Base-by-base conservation (phyloP, 1,140 invertebrate genomes). In the Cydia strobilella region DNA sequence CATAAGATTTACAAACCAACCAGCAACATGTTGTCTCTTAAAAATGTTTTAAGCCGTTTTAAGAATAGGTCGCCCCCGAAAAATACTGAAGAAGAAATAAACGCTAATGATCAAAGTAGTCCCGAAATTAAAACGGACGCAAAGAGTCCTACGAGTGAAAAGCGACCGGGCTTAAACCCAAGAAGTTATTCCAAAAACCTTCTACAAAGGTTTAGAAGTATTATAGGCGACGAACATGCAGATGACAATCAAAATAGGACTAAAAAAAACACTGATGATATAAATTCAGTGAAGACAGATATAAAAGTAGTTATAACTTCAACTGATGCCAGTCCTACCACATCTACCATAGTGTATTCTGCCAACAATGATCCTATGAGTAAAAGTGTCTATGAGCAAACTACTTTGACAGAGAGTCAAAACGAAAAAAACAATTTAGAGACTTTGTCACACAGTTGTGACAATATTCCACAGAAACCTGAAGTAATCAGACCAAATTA, bases 1-100 rank as follows among this genome's bases (percentile, higher is more conserved):
- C 95, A 96, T 81, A 96, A 96, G 88, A 96, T 97, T 77, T 97
- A 97, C 80, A 94, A 95, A 76, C 93, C 95, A 0, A 94, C 86
- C n/a, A 86, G 86, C 5, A 93, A 93, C 74, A 88, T 93, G 35
- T 78, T 93, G 5, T 93, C 93, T 1, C 80, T 93, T 5, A 93
- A 93, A 85, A 92, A 90, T 77, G 92, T 93, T 42, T 77, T 93
- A 25, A 93, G 88, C 75, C 84, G 88, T 48, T 93, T 94, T 73
- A 94, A 93, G 85, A 87, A 85, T 75, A 87, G 85, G 48, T 89
- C 83, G 27, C 87, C 86, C 0, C 87, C 84, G 31, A 91, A 91
- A 81, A 88, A 77, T 65, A 88, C 54, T 69, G 89, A 93, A 15
- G 89, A 91, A 35, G 91, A 93, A 80, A 78, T 86, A 45, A 91